phyloP scores from a whole-genome alignment of 37 sponge, comb jelly and placozoan genomes.

The Mnemiopsis leidyi region DNA sequence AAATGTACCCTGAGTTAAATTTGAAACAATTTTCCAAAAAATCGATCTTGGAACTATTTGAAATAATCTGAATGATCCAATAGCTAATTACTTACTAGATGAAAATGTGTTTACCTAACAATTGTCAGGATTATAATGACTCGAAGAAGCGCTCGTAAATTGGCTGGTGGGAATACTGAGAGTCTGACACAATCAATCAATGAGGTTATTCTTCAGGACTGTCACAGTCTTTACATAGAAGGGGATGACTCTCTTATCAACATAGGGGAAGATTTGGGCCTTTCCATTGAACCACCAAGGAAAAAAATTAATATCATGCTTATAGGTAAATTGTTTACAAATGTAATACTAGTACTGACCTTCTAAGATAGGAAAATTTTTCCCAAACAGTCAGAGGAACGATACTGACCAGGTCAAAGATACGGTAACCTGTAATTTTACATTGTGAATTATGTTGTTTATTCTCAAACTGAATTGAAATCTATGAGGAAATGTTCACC shows the following conservation, averaged over 20 bases:
- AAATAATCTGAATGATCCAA: too few species aligned
- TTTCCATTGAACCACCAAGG: slow-evolving; percentile 70
- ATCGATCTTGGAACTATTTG: too few species aligned
- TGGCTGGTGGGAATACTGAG: slow-evolving; percentile 71
- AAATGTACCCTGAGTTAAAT: too few species aligned
- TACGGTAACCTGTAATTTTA: too few species aligned
- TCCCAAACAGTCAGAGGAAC: too few species aligned
- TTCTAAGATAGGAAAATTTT: not conserved
- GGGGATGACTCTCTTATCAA: slow-evolving; percentile 71
- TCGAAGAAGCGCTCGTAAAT: slow-evolving; percentile 1
- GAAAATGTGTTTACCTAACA: too few species aligned
- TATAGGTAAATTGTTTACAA: slow-evolving; percentile 68
- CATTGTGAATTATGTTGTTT: too few species aligned
- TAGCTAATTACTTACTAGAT: too few species aligned
- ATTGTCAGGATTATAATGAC: slow-evolving; percentile 39
- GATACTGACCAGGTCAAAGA: too few species aligned
- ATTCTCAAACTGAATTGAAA: too few species aligned
- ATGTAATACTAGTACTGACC: not conserved
- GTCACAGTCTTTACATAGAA: slow-evolving; percentile 70
- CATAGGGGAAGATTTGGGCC: slow-evolving; percentile 68
- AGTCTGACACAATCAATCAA: slow-evolving; percentile 68
- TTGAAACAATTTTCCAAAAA: too few species aligned
- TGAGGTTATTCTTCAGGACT: slow-evolving; percentile 75
- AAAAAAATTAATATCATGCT: slow-evolving; percentile 77
- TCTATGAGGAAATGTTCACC: too few species aligned